Percentiles rank a stretch among this genome's conserved stretches.
Conservation (phyloP, 2,797 vertebrate species). For the Hylomyscus alleni region DNA sequence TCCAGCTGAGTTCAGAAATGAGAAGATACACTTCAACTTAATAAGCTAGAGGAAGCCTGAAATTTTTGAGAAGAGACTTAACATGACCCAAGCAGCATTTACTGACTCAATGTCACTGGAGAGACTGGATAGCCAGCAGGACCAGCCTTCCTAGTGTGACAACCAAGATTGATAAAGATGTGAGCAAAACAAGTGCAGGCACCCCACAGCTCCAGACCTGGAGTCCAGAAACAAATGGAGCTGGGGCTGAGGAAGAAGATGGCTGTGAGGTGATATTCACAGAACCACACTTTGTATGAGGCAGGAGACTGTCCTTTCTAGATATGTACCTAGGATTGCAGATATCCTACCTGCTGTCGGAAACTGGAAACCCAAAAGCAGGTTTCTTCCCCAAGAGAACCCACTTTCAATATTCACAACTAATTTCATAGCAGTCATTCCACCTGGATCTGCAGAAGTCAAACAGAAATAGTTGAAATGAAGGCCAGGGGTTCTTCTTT, state of each 20-base stretch:
- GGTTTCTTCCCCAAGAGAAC: neutral
- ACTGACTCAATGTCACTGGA: accelerated
- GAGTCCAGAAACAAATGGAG: neutral
- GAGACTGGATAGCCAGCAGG: neutral
- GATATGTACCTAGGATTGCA: neutral
- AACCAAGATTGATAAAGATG: neutral
- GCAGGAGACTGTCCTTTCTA: neutral
- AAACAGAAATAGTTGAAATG: neutral
- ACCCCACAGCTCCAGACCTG: neutral
- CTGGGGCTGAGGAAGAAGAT: neutral
- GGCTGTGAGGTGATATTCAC: neutral
- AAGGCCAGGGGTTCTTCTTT: neutral
- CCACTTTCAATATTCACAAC: neutral
- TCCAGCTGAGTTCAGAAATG: neutral
- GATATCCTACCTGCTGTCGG: neutral
- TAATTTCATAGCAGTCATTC: neutral
- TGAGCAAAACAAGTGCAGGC: neutral
- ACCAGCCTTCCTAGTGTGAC: neutral
- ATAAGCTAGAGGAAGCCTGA: neutral
- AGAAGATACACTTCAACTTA: neutral
- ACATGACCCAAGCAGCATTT: neutral
- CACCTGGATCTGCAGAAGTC: neutral
- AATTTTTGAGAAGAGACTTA: neutral
- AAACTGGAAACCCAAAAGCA: neutral
- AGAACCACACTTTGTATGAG: neutral